Evolutionary conservation across 2,797 vertebrate genomes (phyloP).

Genomic region (Xenopus petersii): DNA sequence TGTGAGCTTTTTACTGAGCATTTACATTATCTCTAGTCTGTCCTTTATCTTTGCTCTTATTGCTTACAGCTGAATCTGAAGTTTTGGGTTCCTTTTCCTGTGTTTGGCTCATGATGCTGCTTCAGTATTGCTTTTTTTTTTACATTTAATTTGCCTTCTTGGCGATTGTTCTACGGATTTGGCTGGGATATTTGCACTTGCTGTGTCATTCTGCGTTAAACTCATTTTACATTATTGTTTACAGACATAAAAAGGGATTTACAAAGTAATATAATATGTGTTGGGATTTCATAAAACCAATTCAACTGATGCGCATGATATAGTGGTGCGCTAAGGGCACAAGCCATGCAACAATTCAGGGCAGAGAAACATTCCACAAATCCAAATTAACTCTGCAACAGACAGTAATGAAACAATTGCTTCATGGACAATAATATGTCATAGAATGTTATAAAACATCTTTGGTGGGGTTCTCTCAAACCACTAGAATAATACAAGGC

Average conservation of each 20-base stretch:
- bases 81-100: no score
- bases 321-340: not conserved
- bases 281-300: not conserved
- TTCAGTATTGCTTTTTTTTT: no score
- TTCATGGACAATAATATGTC: not conserved
- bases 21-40: no score
- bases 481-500: not conserved
- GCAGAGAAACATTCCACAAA: not conserved
- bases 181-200: no score
- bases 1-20: no score
- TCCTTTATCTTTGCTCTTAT: no score
- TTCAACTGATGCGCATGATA: not conserved
- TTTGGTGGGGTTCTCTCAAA: constrained; percentile 4
- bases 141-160: no score
- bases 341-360: no score
- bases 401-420: constrained; percentile 1
- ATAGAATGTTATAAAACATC: not conserved
- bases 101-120: not conserved
- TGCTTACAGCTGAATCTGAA: no score
- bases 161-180: no score
- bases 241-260: not conserved
- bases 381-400: not conserved
- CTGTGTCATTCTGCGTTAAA: no score
- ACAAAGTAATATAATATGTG: not conserved
- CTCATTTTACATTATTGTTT: not conserved